These are phyloP conservation scores for Acronicta leporina DNA, from an alignment of 2,888 invertebrate genomes.

Conservation along the genomic window DNA sequence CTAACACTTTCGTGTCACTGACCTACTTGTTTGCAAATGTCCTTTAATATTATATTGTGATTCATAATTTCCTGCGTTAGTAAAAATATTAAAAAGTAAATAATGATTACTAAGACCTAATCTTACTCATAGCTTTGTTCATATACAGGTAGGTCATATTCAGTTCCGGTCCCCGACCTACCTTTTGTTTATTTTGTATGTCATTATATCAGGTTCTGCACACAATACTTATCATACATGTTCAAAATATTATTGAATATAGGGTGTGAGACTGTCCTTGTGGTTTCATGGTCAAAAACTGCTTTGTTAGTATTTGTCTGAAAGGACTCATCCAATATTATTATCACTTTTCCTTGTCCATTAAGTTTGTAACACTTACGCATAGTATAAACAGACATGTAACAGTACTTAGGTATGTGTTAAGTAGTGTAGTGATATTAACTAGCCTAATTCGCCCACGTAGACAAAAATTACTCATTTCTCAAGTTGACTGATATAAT, in stretches of 20 bases:
- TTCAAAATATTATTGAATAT: constrained; percentile 18
- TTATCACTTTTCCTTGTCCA: constrained; percentile 4
- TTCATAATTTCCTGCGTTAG: constrained; percentile 32
- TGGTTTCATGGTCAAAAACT: constrained; percentile 15
- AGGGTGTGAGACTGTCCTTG: constrained; percentile 24
- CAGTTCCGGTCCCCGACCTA: constrained; percentile 54
- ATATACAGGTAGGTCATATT: constrained; percentile 36
- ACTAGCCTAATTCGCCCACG: constrained; percentile 3
- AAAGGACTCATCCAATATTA: not conserved
- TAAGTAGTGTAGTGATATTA: constrained; percentile 1
- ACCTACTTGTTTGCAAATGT: constrained; percentile 27
- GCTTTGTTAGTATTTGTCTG: constrained; percentile 1
- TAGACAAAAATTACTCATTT: constrained; percentile 2
- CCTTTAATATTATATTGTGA: constrained; percentile 10
- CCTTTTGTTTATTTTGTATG: constrained; percentile 64
- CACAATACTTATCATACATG: constrained; percentile 11
- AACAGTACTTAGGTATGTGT: constrained; percentile 10
- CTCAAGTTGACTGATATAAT: constrained; percentile 1
- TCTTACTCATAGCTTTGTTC: constrained; percentile 49
- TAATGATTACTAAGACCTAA: constrained; percentile 29
- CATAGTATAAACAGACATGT: constrained; percentile 13
- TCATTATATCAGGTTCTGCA: constrained; percentile 45
- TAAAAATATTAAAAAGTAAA: constrained; percentile 1
- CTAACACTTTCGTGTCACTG: constrained; percentile 37
- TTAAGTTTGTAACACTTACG: constrained; percentile 10